Evolutionary conservation across 2,888 invertebrate genomes (phyloP), one percentile per base, ranked within the genome.

Genomic region (Mycogona germanica): DNA sequence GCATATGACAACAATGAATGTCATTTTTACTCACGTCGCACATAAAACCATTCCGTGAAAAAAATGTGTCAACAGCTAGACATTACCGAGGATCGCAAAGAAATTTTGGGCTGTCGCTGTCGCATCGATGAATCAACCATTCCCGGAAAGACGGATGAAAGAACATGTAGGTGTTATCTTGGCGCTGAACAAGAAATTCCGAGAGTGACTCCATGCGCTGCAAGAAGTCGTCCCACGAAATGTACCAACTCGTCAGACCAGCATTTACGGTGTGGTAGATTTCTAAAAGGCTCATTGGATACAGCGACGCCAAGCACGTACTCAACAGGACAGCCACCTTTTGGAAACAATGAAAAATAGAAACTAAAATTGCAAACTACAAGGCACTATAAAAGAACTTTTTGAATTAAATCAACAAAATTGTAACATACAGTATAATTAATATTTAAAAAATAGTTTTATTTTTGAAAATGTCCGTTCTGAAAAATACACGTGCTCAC

Each of bases 71-170:
- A n/a, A n/a, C 30, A 42, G 45, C 17, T 19, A 42, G 17, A 9
- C 53, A 53, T 55, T 63, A 75, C 75, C 76, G 78, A 54, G 89
- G 75, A 73, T 96, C 93, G 68, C 92, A 92, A n/a, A 93, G 75
- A 70, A 93, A 96, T 70, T 93, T 93, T 0, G 81, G 78, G 59
- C 85, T 86, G 67, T 93, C 91, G n/a, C 25, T 32, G 21, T 67
- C 66, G 28, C 68, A 67, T 42, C 93, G 76, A 35, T 89, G 75
- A 60, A 87, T 82, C 58, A 96, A 75, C 96, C 96, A 97, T 74
- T 97, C 96, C 76, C 96, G 84, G 73, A 97, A 91, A 3, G 93
- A 91, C 0, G 95, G 92, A 69, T 97, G 96, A 72, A 95, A 93
- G 72, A 95, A 92, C 88, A 95, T 92, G 72, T 87, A 92, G 0